A percentile compares a stretch with the other conserved stretches of the same genome.
phyloP scores from a whole-genome alignment of 1,140 invertebrate genomes.

The Drosophila bocqueti region DNA sequence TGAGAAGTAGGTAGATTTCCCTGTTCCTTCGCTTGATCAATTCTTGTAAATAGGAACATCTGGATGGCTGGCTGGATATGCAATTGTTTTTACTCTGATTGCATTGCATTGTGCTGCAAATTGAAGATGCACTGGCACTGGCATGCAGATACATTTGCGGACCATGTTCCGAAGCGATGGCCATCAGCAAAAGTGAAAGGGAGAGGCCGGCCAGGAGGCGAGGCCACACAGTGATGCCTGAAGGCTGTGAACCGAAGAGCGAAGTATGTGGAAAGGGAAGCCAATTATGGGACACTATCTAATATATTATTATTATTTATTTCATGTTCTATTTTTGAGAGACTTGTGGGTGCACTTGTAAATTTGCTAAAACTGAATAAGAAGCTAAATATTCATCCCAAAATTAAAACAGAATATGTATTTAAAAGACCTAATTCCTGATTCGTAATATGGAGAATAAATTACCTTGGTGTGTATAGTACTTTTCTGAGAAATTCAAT shows the following conservation, averaged over 20 bases:
- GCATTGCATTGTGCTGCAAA: slow-evolving; percentile 38
- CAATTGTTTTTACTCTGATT: slow-evolving; percentile 47
- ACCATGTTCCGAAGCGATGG: slow-evolving; percentile 2
- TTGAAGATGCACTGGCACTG: slow-evolving; percentile 14
- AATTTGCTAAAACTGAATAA: too few relatives aligned
- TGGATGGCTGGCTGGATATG: neutral
- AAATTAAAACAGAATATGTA: too few relatives aligned
- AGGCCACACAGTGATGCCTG: neutral
- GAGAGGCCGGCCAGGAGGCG: neutral
- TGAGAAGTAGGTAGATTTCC: too few relatives aligned
- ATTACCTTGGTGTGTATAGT: too few relatives aligned
- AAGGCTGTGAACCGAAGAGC: neutral
- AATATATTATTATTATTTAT: neutral
- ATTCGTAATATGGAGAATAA: too few relatives aligned
- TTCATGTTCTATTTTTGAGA: neutral
- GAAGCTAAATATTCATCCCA: too few relatives aligned
- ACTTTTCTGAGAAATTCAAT: too few relatives aligned
- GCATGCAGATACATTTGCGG: slow-evolving; percentile 8
- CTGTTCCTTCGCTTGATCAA: too few relatives aligned
- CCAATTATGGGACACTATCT: neutral
- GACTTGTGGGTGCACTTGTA: too few relatives aligned
- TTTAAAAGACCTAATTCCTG: too few relatives aligned
- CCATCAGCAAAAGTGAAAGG: slow-evolving; percentile 28
- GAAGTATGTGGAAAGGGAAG: too few relatives aligned
- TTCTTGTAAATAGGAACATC: too few relatives aligned